Conservation (phyloP, 2,888 invertebrate genomes). For the Machimus rusticus region DNA sequence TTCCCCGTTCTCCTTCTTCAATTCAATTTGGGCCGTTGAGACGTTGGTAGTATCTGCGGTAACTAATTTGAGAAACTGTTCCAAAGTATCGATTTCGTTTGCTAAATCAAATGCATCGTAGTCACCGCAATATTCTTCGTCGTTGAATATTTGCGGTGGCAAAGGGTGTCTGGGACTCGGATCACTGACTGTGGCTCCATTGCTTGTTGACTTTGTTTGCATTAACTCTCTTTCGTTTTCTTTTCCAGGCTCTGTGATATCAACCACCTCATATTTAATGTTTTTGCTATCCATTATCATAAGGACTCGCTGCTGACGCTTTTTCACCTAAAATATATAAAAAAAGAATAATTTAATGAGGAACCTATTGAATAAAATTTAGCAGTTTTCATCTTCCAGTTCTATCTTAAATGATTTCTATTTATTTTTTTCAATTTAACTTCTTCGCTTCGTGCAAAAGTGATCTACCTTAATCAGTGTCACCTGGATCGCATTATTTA, state of each 20-base stretch:
- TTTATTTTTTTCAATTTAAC: too few relatives aligned
- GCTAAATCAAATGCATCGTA: conserved; percentile 92
- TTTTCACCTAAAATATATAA: conserved; percentile 79
- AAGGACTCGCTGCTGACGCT: conserved; percentile 90
- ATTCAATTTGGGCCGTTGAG: conserved; percentile 64
- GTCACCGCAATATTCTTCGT: conserved; percentile 86
- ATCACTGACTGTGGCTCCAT: conserved; percentile 77
- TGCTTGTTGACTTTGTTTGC: conserved; percentile 83
- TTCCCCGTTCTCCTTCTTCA: conserved; percentile 54
- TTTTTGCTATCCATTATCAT: conserved; percentile 93
- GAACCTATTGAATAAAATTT: too few relatives aligned
- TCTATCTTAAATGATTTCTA: too few relatives aligned
- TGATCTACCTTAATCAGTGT: too few relatives aligned
- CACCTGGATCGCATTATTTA: too few relatives aligned
- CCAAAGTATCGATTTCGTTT: conserved; percentile 88
- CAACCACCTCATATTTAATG: conserved; percentile 88
- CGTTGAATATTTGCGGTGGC: conserved; percentile 95
- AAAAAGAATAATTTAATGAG: neutral
- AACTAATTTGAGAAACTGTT: conserved; percentile 83
- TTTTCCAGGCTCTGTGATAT: conserved; percentile 93
- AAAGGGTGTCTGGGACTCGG: conserved; percentile 79
- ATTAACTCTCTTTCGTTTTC: conserved; percentile 90
- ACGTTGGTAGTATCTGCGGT: conserved; percentile 64
- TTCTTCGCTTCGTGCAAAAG: too few relatives aligned
- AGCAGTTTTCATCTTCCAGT: too few relatives aligned